Conservation (phyloP, 2,888 invertebrate species). For the Meteorus colon region DNA sequence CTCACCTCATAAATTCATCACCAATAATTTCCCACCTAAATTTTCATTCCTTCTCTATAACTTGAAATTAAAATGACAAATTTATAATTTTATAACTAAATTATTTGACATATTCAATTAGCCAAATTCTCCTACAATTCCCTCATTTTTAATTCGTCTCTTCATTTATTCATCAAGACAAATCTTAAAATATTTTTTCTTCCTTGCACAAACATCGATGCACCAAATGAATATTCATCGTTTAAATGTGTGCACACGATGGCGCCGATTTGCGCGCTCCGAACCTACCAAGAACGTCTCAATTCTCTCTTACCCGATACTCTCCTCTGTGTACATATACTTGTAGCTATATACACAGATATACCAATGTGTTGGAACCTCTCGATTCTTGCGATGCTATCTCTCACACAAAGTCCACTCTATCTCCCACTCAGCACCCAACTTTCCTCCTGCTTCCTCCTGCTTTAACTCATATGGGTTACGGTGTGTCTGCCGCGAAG, state of each 20-base stretch:
- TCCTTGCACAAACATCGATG: not conserved
- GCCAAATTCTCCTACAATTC: too few species aligned
- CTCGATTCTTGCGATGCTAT: slow-evolving; percentile 50
- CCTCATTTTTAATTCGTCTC: too few species aligned
- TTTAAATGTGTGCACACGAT: slow-evolving; percentile 10
- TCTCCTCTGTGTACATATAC: not conserved
- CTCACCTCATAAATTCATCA: too few species aligned
- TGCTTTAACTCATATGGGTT: slow-evolving; percentile 7
- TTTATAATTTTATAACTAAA: too few species aligned
- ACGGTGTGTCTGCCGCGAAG: slow-evolving; percentile 39
- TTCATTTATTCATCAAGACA: not conserved
- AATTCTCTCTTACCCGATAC: slow-evolving; percentile 48
- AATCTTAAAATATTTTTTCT: not conserved
- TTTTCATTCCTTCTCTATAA: too few species aligned
- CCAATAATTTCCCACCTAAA: too few species aligned
- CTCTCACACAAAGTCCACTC: slow-evolving; percentile 31
- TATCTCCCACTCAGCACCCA: not conserved
- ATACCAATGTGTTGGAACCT: slow-evolving; percentile 28
- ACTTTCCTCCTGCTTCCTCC: not conserved
- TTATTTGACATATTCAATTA: too few species aligned
- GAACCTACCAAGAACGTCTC: slow-evolving; percentile 47
- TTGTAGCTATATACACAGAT: not conserved
- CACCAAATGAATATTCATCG: slow-evolving; percentile 32
- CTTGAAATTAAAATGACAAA: too few species aligned
- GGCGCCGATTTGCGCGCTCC: slow-evolving; percentile 1